Conservation (phyloP, 2,113 vertebrate species). For the Hyperoodon ampullatus region DNA sequence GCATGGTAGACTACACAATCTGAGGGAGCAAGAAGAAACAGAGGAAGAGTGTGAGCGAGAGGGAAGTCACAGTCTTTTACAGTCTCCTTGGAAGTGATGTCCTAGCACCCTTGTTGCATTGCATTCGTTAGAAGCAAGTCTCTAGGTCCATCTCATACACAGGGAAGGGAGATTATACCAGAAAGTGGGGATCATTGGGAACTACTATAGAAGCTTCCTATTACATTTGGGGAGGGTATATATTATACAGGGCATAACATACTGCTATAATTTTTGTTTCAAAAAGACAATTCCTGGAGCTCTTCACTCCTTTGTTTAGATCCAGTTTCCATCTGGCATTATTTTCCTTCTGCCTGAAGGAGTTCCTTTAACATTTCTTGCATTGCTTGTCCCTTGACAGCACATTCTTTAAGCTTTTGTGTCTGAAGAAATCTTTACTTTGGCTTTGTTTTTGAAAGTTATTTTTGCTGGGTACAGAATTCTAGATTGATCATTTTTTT, state of each 20-base stretch:
- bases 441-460: not conserved
- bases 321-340: not conserved
- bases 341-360: not conserved
- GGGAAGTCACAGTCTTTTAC: not conserved
- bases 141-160: not conserved
- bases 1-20: not conserved
- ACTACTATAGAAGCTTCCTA: not conserved
- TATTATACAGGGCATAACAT: not conserved
- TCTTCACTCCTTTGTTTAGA: not conserved
- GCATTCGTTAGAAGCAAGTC: not conserved
- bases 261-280: not conserved
- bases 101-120: not conserved
- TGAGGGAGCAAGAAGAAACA: not conserved
- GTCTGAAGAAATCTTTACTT: not conserved
- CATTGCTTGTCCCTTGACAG: not conserved
- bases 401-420: not conserved
- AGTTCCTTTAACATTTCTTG: not conserved
- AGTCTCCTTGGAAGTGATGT: not conserved
- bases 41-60: not conserved
- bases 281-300: not conserved
- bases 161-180: not conserved
- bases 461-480: not conserved
- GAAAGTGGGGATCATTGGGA: not conserved
- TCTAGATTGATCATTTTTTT: not conserved
- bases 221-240: too few relatives aligned